These are phyloP conservation scores for Morone saxatilis DNA, from an alignment of 2,113 vertebrate genomes.

Conservation along the genomic window DNA sequence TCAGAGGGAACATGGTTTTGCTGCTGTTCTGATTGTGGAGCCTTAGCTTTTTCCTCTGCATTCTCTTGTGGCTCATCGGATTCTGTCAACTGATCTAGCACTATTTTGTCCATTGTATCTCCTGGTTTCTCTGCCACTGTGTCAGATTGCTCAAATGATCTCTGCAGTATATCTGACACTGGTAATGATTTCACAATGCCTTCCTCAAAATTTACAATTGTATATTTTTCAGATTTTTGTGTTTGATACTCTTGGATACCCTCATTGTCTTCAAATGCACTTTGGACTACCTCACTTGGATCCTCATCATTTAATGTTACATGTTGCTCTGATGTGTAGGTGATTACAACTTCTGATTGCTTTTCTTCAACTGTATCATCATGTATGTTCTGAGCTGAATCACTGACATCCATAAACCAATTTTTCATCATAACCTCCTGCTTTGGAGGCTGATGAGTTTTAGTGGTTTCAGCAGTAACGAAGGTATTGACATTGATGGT, in stretches of 20 bases:
- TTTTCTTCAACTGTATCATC: constrained; percentile 9
- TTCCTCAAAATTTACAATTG: not conserved
- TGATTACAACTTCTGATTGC: not conserved
- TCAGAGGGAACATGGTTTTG: not conserved
- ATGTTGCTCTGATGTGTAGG: not conserved
- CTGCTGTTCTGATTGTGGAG: not conserved
- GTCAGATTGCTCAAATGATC: constrained; percentile 4
- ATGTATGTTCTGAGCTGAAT: not conserved
- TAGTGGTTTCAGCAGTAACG: not conserved
- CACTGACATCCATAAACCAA: not conserved
- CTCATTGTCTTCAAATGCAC: not conserved
- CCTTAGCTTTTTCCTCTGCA: not conserved
- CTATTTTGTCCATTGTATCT: not conserved
- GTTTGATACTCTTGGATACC: not conserved
- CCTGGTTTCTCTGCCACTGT: not conserved
- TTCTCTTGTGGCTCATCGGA: not conserved
- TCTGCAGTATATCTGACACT: not conserved
- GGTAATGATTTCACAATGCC: not conserved
- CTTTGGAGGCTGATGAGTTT: not conserved
- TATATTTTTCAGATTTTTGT: constrained; percentile 3
- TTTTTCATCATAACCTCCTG: not conserved
- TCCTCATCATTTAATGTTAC: not conserved
- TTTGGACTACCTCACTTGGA: not conserved
- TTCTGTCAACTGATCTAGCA: not conserved
- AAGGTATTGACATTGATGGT: not conserved